These are phyloP conservation scores for Eclectus roratus DNA, from an alignment of 2,113 vertebrate species.

Conservation along the genomic window DNA sequence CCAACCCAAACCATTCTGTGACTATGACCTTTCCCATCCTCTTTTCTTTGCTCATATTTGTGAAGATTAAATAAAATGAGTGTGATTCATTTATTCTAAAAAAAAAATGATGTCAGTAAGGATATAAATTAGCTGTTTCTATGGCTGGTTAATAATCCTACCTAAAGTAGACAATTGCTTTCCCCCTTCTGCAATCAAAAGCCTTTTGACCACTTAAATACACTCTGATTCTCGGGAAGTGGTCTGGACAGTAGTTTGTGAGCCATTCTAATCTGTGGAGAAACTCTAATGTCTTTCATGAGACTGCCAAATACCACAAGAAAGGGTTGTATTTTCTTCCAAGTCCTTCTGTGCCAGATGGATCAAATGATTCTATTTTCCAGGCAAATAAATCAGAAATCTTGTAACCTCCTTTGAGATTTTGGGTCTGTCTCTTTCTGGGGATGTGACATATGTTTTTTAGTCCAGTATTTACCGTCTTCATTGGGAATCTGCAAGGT, in stretches of 20 bases:
- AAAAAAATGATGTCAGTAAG: neutral
- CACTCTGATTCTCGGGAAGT: constrained; percentile 42
- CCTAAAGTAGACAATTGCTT: constrained; percentile 19
- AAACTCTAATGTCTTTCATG: constrained; percentile 59
- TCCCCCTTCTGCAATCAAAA: neutral
- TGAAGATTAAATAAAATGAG: neutral
- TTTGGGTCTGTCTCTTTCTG: neutral
- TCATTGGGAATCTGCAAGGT: neutral
- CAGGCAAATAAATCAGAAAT: constrained; percentile 61
- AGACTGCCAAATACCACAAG: constrained; percentile 61
- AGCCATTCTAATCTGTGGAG: constrained; percentile 58
- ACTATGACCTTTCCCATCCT: neutral
- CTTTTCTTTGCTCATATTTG: neutral
- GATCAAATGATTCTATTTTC: constrained; percentile 63
- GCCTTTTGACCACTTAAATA: constrained; percentile 44
- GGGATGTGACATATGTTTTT: neutral
- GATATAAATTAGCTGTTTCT: neutral
- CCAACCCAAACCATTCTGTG: neutral
- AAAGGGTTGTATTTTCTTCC: constrained; percentile 47
- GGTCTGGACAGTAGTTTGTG: constrained; percentile 56
- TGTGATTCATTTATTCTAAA: neutral
- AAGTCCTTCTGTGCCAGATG: constrained; percentile 51
- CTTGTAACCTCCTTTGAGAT: constrained; percentile 27
- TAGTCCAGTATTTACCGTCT: neutral
- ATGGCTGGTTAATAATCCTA: neutral